Base-by-base conservation (phyloP, 2,797 vertebrate genomes). In the Myotis daubentonii region DNA sequence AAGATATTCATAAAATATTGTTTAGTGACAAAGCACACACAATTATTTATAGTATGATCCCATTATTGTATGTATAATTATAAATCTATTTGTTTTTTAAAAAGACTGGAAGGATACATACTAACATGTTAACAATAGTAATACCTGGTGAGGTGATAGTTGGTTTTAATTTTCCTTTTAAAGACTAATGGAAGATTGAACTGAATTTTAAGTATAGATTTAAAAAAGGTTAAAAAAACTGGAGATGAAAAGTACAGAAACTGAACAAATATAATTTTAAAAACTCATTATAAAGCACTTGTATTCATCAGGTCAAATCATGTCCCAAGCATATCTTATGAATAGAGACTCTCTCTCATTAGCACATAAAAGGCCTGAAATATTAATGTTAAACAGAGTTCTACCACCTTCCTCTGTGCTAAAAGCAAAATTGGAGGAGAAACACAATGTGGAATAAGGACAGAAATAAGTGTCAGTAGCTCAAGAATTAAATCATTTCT, bases 241-340 rank as follows among this genome's bases (percentile, higher is more conserved):
- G 5, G 79, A 88, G 57, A 83, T 89, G 65, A 96, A 95, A 94
- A 95, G 92, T 92, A 94, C 68, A 96, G 95, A 95, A 95, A 92
- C 2, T 94, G 95, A 97, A 96, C 89, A 97, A 97, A 96, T 93
- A 96, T 55, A 85, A 95, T 93, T 95, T 94, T 1, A 71, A 87
- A 95, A 96, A 86, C 82, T 96, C 94, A 88, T 96, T 96, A 92
- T 95, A 97, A 96, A 91, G 84, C 53, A 76, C 87, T 96, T 97
- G 90, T 96, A 96, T 97, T 96, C 96, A 95, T 95, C 87, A 94
- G 95, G 94, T 91, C 92, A 96, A 93, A 95, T 93, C 96, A 85
- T 94, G 92, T 97, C 93, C 94, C 82, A 76, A 92, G 85, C 68
- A 5, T 91, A 80, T 38, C 88, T 94, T 90, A 60, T 94, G 96